phyloP scores from a whole-genome alignment of 2,113 vertebrate species.

The Channa argus region DNA sequence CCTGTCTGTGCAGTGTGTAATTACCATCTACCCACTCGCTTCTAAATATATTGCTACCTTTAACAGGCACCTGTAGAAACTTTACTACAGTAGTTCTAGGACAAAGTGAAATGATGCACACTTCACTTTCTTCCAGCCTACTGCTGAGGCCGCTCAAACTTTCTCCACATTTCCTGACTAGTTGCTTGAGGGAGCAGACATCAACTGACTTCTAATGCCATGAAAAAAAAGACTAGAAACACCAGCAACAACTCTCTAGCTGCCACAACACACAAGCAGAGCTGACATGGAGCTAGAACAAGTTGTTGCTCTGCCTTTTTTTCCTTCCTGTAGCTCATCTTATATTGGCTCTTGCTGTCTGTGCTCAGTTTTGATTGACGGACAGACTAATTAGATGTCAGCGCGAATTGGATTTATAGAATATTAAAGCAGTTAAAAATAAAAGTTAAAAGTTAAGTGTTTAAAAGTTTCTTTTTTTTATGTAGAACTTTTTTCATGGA shows the following conservation, averaged over 20 bases:
- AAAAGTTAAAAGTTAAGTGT: not conserved
- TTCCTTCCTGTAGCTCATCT: not conserved
- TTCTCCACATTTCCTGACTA: constrained; percentile 1
- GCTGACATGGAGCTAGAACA: constrained; percentile 25
- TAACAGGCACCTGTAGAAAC: constrained; percentile 63
- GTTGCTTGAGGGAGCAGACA: constrained; percentile 40
- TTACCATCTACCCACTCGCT: constrained; percentile 78
- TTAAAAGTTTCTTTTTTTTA: not conserved
- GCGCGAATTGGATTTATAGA: not conserved
- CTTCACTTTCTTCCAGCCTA: not conserved
- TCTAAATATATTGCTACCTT: constrained; percentile 76
- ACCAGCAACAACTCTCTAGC: constrained; percentile 6
- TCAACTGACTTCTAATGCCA: constrained; percentile 35
- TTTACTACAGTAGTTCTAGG: constrained; percentile 20
- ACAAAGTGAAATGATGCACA: constrained; percentile 21
- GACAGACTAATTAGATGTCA: not conserved
- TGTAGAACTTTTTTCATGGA: not conserved
- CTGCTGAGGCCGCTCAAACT: constrained; percentile 6
- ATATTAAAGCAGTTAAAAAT: too few species aligned
- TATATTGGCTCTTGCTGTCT: not conserved
- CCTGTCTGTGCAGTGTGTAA: constrained; percentile 71
- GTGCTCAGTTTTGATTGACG: not conserved
- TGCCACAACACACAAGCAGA: constrained; percentile 29
- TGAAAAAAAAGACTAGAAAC: constrained; percentile 13
- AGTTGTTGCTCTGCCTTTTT: not conserved